Evolutionary conservation across 2,888 invertebrate genomes (phyloP).

Genomic region (Lithosia quadra): DNA sequence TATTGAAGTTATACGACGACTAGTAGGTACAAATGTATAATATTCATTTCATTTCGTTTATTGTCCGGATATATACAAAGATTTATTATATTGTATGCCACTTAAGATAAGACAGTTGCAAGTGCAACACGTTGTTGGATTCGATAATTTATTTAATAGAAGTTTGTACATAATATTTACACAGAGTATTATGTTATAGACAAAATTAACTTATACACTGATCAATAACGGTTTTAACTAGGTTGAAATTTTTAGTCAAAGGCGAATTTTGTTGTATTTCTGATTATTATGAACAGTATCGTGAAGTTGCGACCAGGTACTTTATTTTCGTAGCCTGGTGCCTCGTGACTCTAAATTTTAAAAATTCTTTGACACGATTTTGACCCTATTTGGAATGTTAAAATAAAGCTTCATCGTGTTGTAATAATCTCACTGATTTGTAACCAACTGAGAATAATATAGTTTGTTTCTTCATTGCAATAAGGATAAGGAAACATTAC

Average conservation of each 20-base stretch:
- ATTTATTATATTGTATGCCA: neutral
- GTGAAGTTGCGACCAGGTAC: no score
- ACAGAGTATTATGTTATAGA: neutral
- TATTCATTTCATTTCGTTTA: neutral
- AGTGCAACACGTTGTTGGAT: neutral
- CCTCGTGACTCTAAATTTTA: no score
- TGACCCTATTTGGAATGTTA: neutral
- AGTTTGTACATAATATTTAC: no score
- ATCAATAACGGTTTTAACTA: no score
- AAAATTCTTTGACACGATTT: no score
- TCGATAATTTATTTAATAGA: no score
- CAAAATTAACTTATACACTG: no score
- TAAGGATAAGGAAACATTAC: slow-evolving; percentile 42
- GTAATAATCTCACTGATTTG: neutral
- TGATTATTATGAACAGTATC: no score
- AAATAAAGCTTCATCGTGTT: neutral
- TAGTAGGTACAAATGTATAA: no score
- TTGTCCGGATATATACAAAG: neutral
- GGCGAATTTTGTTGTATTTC: no score
- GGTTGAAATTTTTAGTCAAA: no score
- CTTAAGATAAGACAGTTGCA: neutral
- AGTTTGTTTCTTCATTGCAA: neutral
- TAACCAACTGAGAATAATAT: neutral
- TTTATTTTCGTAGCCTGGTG: no score
- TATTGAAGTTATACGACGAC: neutral